Evolutionary conservation across 2,888 invertebrate species (phyloP).

Genomic region (Melitaea athalia): DNA sequence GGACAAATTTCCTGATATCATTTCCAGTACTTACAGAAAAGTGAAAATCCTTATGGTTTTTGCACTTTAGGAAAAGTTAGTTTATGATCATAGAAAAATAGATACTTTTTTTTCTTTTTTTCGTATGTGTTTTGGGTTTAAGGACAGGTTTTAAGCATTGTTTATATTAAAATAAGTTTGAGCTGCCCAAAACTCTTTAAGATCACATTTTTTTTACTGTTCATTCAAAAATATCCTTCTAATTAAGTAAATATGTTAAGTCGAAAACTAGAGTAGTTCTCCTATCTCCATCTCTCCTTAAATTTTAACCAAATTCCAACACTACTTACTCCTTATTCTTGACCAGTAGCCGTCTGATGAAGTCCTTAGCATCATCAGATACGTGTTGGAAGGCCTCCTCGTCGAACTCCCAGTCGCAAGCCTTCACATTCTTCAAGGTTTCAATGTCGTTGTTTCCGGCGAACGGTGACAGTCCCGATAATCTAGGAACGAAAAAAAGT

Average conservation of each 20-base stretch:
- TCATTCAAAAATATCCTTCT: too few relatives aligned
- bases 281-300: neutral
- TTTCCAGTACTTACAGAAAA: too few relatives aligned
- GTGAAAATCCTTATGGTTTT: too few relatives aligned
- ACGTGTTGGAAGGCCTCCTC: conserved; percentile 96
- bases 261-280: neutral
- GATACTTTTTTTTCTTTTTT: too few relatives aligned
- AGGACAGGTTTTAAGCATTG: too few relatives aligned
- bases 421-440: conserved; percentile 98
- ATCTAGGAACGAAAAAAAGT: conserved; percentile 70
- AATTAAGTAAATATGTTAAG: neutral
- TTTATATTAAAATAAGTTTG: too few relatives aligned
- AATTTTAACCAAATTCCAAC: neutral
- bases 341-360: conserved; percentile 95
- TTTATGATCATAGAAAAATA: too few relatives aligned
- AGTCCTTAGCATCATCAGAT: conserved; percentile 98
- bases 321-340: conserved; percentile 94
- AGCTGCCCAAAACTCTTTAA: too few relatives aligned
- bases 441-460: conserved; percentile 99
- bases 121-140: too few relatives aligned
- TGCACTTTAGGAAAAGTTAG: too few relatives aligned
- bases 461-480: conserved; percentile 99
- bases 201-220: too few relatives aligned
- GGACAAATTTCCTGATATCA: too few relatives aligned
- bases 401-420: conserved; percentile 99